These are phyloP conservation scores for Rhagonycha lutea DNA, from an alignment of 2,888 invertebrate species.

Conservation along the genomic window DNA sequence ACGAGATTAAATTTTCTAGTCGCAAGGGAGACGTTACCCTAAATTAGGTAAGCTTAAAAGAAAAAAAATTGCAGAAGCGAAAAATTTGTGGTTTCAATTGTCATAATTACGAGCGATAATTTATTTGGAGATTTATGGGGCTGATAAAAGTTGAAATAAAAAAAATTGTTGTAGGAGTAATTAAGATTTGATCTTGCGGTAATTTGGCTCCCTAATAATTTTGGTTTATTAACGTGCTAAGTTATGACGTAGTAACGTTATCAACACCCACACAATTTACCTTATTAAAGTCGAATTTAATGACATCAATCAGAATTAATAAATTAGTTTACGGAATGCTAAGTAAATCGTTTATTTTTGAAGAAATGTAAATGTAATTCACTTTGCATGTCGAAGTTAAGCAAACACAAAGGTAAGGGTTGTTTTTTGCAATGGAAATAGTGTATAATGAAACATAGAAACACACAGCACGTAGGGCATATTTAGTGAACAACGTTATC, in stretches of 20 bases:
- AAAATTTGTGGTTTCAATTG: background rate
- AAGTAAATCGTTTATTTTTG: background rate
- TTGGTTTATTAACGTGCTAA: background rate
- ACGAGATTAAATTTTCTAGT: background rate
- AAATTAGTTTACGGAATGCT: background rate
- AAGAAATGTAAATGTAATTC: background rate
- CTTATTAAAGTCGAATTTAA: background rate
- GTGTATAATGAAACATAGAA: slow-evolving; percentile 28
- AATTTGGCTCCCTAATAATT: background rate
- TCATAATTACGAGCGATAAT: background rate
- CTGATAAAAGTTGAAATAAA: background rate
- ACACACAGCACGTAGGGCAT: slow-evolving; percentile 35
- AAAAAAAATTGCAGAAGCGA: background rate
- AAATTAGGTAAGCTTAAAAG: background rate
- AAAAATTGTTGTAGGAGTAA: background rate
- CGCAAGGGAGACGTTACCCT: background rate
- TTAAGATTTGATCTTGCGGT: background rate
- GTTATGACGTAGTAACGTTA: background rate
- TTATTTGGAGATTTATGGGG: background rate
- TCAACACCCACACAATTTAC: background rate
- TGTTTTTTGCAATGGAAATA: slow-evolving; percentile 2
- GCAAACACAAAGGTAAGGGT: slow-evolving; percentile 1
- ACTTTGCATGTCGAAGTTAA: background rate
- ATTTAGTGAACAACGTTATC: slow-evolving; percentile 40
- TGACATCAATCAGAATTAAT: background rate